Evolutionary conservation across 35 echinoderm and acorn worm genomes (phyloP), one percentile per base, ranked within the genome.

Genomic region (Acanthaster planci): DNA sequence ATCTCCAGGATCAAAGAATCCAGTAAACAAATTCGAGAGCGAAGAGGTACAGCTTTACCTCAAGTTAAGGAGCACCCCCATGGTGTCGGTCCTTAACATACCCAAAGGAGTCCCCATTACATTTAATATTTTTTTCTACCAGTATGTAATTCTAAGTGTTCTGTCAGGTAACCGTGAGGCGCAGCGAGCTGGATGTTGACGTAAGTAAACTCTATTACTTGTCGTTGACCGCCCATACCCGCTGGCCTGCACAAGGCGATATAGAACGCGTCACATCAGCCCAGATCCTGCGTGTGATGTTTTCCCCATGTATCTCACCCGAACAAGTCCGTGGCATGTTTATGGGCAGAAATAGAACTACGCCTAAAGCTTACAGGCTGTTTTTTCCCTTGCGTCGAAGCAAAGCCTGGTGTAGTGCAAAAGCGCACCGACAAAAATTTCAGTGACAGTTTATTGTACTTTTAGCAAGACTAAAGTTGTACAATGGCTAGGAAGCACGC

Each of bases 131-230:
- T 27, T 72, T 72, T 47, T 47, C n/a, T 19, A 1, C 64, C 22
- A 72, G 64, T 26, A 72, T 72, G 64, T 72, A 72, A 72, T 72
- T 72, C 34, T 19, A 7, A 72, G 30, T 72, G 64, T 72, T 72
- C 64, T 8, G 60, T 19, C 14, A 72, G 7, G 34, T 72, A 19
- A 72, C 64, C 64, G 15, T 14, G 7, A 34, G 64, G 64, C 42
- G 12, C 42, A 47, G 4, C 64, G 64, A 34, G 2, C 23, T 72
- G 64, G 64, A 31, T 72, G 64, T 72, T 72, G 64, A 72, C 64
- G 64, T 72, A 7, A 8, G 64, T 36, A 31, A 72, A 72, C 64
- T 21, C 34, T 72, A 26, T 21, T 30, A 36, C 23, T 36, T 26
- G 14, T 31, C 34, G 23, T 34, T 7, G 64, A 26, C 18, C 26